These are phyloP conservation scores for Lucilia sericata DNA, from an alignment of 1,140 invertebrate species.

Conservation along the genomic window DNA sequence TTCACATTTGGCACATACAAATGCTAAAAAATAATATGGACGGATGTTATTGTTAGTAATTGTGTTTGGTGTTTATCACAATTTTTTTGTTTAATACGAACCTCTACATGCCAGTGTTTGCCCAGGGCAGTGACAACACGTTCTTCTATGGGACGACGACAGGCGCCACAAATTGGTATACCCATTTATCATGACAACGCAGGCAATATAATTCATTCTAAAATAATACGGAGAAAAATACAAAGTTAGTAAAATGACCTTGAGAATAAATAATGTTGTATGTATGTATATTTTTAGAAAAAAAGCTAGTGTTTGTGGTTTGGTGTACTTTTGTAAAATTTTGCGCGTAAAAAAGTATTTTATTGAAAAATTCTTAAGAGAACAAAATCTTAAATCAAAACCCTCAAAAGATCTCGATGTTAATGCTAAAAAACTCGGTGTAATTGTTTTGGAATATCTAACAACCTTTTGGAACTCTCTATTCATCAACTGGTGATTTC, in stretches of 20 bases:
- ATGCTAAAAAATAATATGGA: slow-evolving; percentile 74
- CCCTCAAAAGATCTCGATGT: no score
- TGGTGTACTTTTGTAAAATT: no score
- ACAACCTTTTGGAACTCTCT: no score
- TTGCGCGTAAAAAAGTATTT: no score
- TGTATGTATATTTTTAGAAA: no score
- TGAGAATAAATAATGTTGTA: no score
- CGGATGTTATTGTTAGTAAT: slow-evolving; percentile 23
- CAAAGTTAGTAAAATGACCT: not conserved
- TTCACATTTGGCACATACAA: slow-evolving; percentile 99
- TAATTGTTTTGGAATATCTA: no score
- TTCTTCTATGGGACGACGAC: slow-evolving; percentile 95
- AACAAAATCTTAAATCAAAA: no score
- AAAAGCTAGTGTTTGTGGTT: no score
- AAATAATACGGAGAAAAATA: slow-evolving; percentile 47
- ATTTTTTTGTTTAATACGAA: slow-evolving; percentile 58
- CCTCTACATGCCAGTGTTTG: slow-evolving; percentile 99
- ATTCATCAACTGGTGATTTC: no score
- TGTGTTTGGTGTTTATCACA: not conserved
- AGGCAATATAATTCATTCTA: slow-evolving; percentile 96
- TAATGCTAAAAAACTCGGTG: no score
- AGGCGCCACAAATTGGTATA: slow-evolving; percentile 96
- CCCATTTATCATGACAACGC: slow-evolving; percentile 99
- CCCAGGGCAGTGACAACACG: slow-evolving; percentile 96
- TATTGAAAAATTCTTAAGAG: no score